Conservation (phyloP, 2,888 invertebrate species). For the Plagodis dolabraria region DNA sequence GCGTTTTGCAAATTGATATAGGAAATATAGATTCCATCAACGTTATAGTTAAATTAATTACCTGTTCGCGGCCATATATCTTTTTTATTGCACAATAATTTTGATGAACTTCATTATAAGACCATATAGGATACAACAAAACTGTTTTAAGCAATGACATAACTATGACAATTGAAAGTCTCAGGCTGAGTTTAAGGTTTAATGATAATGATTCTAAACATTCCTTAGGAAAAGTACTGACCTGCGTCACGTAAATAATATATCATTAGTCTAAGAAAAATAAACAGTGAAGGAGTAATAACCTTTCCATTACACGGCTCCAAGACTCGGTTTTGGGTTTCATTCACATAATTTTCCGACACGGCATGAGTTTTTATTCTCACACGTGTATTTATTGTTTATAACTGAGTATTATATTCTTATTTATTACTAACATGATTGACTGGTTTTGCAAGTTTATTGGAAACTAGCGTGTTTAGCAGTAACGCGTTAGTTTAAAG, state of each 20-base stretch:
- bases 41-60: constrained; percentile 47
- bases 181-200: constrained; percentile 1
- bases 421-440: constrained; percentile 43
- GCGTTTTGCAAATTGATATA: constrained; percentile 49
- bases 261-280: constrained; percentile 62
- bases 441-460: constrained; percentile 46
- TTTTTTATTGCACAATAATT: constrained; percentile 27
- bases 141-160: too few species aligned
- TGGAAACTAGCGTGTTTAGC: constrained; percentile 22
- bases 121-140: constrained; percentile 2
- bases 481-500: constrained; percentile 19
- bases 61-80: constrained; percentile 34
- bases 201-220: constrained; percentile 58
- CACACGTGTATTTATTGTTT: constrained; percentile 28
- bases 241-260: constrained; percentile 65
- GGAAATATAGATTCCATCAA: constrained; percentile 48
- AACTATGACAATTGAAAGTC: neutral
- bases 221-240: constrained; percentile 59
- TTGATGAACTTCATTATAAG: constrained; percentile 26
- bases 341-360: constrained; percentile 40
- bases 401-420: constrained; percentile 24
- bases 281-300: constrained; percentile 41
- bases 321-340: constrained; percentile 44
- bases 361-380: constrained; percentile 30
- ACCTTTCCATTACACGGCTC: constrained; percentile 33